A percentile compares a stretch with the other conserved stretches of the same genome.
Evolutionary conservation across 92 coral and sea anemone genomes (phyloP).

Genomic region (Paragorgia papillata): DNA sequence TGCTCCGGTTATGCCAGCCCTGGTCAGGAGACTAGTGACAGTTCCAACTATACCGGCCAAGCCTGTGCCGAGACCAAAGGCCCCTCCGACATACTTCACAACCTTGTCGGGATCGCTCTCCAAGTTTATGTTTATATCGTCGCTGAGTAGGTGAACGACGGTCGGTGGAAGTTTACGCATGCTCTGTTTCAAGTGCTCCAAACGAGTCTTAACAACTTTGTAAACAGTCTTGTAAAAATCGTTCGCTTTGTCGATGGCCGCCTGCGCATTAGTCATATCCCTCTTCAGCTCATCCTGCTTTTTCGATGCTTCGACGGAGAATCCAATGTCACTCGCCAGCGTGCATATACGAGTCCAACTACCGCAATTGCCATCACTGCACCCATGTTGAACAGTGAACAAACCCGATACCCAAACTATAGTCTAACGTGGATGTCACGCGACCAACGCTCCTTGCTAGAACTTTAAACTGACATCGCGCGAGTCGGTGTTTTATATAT

Average conservation of each 20-base stretch:
- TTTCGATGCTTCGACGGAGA: slow-evolving; percentile 49
- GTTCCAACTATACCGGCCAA: slow-evolving; percentile 51
- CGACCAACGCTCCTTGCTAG: no score
- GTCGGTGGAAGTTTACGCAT: slow-evolving; percentile 64
- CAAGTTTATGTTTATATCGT: slow-evolving; percentile 50
- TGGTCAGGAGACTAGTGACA: slow-evolving; percentile 56
- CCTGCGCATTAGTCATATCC: slow-evolving; percentile 50
- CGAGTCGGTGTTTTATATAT: no score
- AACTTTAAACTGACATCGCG: no score
- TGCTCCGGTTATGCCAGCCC: slow-evolving; percentile 62
- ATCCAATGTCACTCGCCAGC: slow-evolving; percentile 58
- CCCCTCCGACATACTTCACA: slow-evolving; percentile 48
- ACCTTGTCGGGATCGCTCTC: slow-evolving; percentile 58
- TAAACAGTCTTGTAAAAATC: slow-evolving; percentile 63
- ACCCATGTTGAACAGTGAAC: slow-evolving; percentile 40
- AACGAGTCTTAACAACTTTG: slow-evolving; percentile 64
- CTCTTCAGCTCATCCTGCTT: slow-evolving; percentile 37
- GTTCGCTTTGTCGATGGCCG: slow-evolving; percentile 64
- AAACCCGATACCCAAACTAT: no score
- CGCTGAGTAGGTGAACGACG: slow-evolving; percentile 62
- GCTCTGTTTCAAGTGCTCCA: slow-evolving; percentile 70
- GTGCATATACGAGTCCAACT: slow-evolving; percentile 40
- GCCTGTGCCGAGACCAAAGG: slow-evolving; percentile 43
- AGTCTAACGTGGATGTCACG: no score
- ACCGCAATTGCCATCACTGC: slow-evolving; percentile 11